Evolutionary conservation across 1,140 invertebrate genomes (phyloP), one percentile per base, ranked within the genome.

Genomic region (Microplitis demolitor): DNA sequence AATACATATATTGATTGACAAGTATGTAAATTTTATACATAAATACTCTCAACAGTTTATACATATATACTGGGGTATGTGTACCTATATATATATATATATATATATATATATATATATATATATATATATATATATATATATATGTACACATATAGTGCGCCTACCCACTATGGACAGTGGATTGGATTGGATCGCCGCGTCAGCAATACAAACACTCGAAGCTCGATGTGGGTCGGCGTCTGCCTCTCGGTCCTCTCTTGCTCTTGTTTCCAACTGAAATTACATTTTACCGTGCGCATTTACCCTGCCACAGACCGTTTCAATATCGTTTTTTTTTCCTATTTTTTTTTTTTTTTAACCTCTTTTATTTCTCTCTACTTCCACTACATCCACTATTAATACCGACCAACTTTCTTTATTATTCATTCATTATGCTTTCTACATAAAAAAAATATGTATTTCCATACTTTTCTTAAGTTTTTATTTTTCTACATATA

Each of bases 151-250:
- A 66, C 37, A 72, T 67, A 69, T 73, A 77, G 67, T 72, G 74
- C 74, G 74, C 69, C 77, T 78, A 80, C 78, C 76, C 79, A 79
- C 79, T 71, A 83, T 67, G 66, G 66, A 67, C 66, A 78, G 79
- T 84, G 82, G 82, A 85, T 86, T 85, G 85, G 83, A 86, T 85
- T 87, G 84, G 84, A 85, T 85, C 82, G 85, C 84, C 83, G 83
- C 83, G 85, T 86, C 85, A 85, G 85, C 85, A 86, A 84, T 84
- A 86, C 83, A 85, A 86, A 86, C 84, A 85, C 85, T 85, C 79
- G 78, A 83, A 83, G 80, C 82, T 80, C 84, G 79, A 83, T 83
- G 83, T 83, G 82, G 81, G 83, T 82, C 83, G 81, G 69, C 74
- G 71, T 71, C 69, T 71, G 58, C 74, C 54, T 33, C 67, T 50